A percentile compares a stretch with the other conserved stretches of the same genome.
Conservation (phyloP, 2,888 invertebrate genomes). For the Eudemis profundana region DNA sequence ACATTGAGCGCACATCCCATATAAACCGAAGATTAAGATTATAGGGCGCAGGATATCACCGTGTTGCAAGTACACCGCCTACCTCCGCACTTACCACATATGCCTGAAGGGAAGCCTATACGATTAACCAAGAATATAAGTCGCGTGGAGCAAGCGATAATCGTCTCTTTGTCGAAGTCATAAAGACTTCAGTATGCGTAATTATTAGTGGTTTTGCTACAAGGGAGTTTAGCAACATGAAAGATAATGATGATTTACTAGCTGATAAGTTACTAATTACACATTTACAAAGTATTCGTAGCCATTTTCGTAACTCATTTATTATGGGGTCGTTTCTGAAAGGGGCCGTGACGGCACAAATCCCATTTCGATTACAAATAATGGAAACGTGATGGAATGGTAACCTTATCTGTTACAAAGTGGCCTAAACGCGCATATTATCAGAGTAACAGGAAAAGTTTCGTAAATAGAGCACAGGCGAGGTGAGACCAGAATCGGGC, state of each 20-base stretch:
- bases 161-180: neutral
- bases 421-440: neutral
- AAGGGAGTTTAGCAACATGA: constrained; percentile 54
- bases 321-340: constrained; percentile 22
- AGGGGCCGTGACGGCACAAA: constrained; percentile 2
- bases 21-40: constrained; percentile 31
- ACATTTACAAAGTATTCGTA: constrained; percentile 26
- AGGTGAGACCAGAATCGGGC: too few relatives aligned
- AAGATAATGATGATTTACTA: constrained; percentile 59
- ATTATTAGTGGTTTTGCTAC: constrained; percentile 16
- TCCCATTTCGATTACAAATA: constrained; percentile 2
- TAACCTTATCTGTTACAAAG: neutral
- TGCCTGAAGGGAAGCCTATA: constrained; percentile 57
- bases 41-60: constrained; percentile 55
- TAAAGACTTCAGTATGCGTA: neutral
- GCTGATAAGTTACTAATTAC: constrained; percentile 54
- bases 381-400: constrained; percentile 8
- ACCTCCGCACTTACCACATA: constrained; percentile 58
- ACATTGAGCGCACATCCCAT: constrained; percentile 39
- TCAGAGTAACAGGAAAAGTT: neutral
- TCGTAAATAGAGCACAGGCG: neutral
- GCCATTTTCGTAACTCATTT: constrained; percentile 29
- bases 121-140: neutral
- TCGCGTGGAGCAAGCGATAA: constrained; percentile 2
- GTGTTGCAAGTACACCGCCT: constrained; percentile 56